A percentile compares a stretch with the other conserved stretches of the same genome.
phyloP scores from a whole-genome alignment of 1,140 invertebrate species.

The Steinernema khuongi region DNA sequence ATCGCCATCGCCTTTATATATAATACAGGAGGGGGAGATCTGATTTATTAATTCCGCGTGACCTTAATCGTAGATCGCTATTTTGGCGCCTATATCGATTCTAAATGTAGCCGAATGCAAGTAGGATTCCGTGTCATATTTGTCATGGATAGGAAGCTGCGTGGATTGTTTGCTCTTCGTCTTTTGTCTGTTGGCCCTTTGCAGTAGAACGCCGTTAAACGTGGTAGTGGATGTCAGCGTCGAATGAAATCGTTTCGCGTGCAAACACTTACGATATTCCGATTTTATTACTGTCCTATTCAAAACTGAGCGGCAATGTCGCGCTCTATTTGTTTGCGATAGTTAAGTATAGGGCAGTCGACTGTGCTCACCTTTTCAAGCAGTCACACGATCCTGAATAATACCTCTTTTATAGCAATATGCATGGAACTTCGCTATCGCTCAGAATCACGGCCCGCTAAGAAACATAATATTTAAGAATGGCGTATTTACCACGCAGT shows the following conservation, averaged over 20 bases:
- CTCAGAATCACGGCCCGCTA: too few species aligned
- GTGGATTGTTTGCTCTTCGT: neutral
- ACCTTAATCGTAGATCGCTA: too few species aligned
- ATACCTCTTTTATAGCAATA: too few species aligned
- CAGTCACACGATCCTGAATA: neutral
- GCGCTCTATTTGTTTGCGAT: constrained; percentile 4
- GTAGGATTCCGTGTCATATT: neutral
- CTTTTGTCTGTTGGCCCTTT: neutral
- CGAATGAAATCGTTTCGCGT: neutral
- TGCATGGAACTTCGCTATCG: too few species aligned
- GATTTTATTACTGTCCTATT: constrained; percentile 12
- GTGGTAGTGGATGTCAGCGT: constrained; percentile 3
- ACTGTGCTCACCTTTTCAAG: neutral
- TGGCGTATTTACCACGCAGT: too few species aligned
- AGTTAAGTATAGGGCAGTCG: neutral
- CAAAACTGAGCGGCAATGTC: neutral
- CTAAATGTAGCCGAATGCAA: neutral
- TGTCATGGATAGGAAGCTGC: neutral
- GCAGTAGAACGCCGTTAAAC: neutral
- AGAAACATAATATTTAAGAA: too few species aligned
- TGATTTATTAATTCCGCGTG: too few species aligned
- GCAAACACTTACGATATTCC: constrained; percentile 15
- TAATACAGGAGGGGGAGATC: too few species aligned
- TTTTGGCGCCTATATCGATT: too few species aligned
- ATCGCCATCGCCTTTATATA: too few species aligned